Conservation (phyloP, 2,113 vertebrate species). For the Catharus bicknelli region DNA sequence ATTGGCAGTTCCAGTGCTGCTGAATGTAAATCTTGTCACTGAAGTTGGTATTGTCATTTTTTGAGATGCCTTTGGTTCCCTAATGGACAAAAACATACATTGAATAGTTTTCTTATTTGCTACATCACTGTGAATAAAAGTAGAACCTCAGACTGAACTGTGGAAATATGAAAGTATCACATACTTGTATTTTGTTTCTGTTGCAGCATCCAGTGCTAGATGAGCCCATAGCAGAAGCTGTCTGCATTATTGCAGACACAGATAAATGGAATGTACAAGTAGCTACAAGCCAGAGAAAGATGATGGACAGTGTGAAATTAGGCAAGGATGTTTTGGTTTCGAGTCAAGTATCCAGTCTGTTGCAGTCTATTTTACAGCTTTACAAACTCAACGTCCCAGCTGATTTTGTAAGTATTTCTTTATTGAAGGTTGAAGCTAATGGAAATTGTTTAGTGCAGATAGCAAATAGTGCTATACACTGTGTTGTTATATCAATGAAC, state of each 20-base stretch:
- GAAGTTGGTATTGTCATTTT: not conserved
- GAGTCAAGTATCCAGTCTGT: conserved; percentile 80
- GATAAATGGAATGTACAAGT: conserved; percentile 86
- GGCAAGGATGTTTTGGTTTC: conserved; percentile 87
- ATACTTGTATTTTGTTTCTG: not conserved
- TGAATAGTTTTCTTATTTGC: not conserved
- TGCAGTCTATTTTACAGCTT: conserved; percentile 85
- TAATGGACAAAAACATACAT: not conserved
- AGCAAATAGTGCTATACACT: not conserved
- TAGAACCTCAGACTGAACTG: not conserved
- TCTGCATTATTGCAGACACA: conserved; percentile 87
- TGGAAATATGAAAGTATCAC: not conserved
- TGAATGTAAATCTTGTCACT: not conserved
- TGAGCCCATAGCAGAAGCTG: conserved; percentile 85
- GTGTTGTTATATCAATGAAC: not conserved
- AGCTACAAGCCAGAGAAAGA: conserved; percentile 83
- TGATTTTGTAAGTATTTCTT: conserved; percentile 81
- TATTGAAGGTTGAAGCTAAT: not conserved
- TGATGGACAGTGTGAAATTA: conserved; percentile 75
- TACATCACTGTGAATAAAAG: not conserved
- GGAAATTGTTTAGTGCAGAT: not conserved
- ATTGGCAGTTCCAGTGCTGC: not conserved
- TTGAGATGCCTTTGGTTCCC: not conserved
- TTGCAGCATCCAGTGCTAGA: conserved; percentile 86
- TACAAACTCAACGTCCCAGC: conserved; percentile 83